Base-by-base conservation (phyloP, 2,888 invertebrate genomes). In the Clivina fossor region DNA sequence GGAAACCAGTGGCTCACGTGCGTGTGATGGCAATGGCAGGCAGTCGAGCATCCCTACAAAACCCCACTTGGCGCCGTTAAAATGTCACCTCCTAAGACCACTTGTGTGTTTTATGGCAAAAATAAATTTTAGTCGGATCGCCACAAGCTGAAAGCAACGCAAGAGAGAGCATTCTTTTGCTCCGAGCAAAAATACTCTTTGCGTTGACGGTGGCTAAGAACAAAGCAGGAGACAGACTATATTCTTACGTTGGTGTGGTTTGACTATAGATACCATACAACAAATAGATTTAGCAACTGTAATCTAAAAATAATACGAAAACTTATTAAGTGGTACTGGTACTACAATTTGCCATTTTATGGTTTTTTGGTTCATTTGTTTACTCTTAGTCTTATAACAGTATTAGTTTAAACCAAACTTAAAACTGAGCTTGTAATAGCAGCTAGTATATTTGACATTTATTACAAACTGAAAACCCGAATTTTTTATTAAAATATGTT, bases 31-130 rank as follows among this genome's bases (percentile, higher is more conserved):
- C 24, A 22, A 22, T 35, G 48, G 24, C 48, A 37, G n/a, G 13
- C 15, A 24, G 30, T 35, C 35, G 16, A 15, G 4, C 11, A 9
- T n/a, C 20, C 24, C 22, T 24, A 9, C 26, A 11, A 11, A n/a
- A 11, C 19, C n/a, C n/a, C 22, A 5, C n/a, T 24, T 24, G 3
- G 37, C 61, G 58, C 64, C 64, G 66, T 67, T 65, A 66, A 67
- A 66, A 65, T 65, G 67, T 66, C 67, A 66, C 64, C 64, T 60
- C 56, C 64, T 64, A 64, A 65, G 65, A 64, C 64, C 64, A 63
- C 60, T 64, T 55, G 61, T 62, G 65, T 67, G 65, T 65, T 67
- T 67, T 67, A 66, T 67, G 64, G 62, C 66, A 65, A 66, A 67
- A 66, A 67, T 66, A 66, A 67, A 67, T 66, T 67, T 64, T 60